phyloP scores from a whole-genome alignment of 2,888 invertebrate species.

The Hoplodrina ambigua region DNA sequence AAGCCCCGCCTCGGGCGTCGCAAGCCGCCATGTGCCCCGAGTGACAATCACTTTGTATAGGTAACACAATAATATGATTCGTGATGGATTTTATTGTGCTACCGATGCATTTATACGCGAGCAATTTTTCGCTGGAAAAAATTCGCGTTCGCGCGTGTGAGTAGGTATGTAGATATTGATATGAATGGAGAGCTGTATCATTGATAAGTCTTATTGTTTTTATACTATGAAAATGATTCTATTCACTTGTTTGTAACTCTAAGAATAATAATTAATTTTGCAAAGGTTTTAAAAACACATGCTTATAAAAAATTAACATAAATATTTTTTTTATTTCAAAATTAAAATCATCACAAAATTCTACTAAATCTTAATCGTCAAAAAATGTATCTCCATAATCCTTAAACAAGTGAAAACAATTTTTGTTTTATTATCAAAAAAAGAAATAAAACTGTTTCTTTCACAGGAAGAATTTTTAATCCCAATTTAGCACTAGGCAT shows the following conservation, averaged over 20 bases:
- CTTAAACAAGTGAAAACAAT: too few relatives aligned
- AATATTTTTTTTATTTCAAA: too few relatives aligned
- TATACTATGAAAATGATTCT: background rate
- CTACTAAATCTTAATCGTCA: too few relatives aligned
- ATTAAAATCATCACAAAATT: too few relatives aligned
- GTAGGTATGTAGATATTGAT: conserved; percentile 44
- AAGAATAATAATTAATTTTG: too few relatives aligned
- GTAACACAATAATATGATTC: conserved; percentile 90
- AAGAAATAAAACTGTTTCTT: background rate
- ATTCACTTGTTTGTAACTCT: background rate
- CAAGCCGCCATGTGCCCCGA: conserved; percentile 85
- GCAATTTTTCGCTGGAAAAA: conserved; percentile 75
- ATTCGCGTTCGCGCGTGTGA: conserved; percentile 50
- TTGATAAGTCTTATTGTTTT: background rate
- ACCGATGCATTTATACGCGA: conserved; percentile 86
- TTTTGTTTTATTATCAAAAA: background rate
- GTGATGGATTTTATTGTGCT: conserved; percentile 90
- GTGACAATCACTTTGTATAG: conserved; percentile 91
- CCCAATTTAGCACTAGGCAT: too few relatives aligned
- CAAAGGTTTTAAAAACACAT: too few relatives aligned
- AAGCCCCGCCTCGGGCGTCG: conserved; percentile 81
- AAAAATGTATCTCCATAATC: too few relatives aligned
- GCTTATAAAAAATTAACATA: too few relatives aligned
- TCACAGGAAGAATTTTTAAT: background rate
- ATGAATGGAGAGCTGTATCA: conserved; percentile 21